These are phyloP conservation scores for Luffia ferchaultella DNA, from an alignment of 2,888 invertebrate species.

Conservation along the genomic window DNA sequence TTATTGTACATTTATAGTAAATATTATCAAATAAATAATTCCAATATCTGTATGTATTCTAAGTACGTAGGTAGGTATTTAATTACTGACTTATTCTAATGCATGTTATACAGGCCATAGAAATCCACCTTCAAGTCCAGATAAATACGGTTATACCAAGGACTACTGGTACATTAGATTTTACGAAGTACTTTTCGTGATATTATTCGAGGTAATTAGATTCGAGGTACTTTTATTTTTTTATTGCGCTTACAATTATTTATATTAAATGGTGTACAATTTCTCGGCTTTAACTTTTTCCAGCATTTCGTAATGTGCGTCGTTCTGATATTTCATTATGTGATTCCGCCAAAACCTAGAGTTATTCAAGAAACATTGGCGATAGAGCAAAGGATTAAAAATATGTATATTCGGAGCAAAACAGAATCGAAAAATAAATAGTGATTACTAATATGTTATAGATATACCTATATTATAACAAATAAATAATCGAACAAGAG, in stretches of 20 bases:
- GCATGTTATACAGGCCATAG: slow-evolving; percentile 1
- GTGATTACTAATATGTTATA: too few species aligned
- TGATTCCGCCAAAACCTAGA: slow-evolving; percentile 7
- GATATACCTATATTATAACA: too few species aligned
- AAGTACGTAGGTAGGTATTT: too few species aligned
- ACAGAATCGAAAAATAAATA: background rate
- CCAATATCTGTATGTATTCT: too few species aligned
- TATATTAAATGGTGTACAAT: background rate
- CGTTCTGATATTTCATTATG: slow-evolving; percentile 5
- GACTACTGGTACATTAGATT: slow-evolving; percentile 4
- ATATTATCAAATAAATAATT: background rate
- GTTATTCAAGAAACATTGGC: slow-evolving; percentile 9
- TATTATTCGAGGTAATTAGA: slow-evolving; percentile 3
- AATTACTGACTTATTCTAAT: background rate
- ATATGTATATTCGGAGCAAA: background rate
- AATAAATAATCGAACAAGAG: too few species aligned
- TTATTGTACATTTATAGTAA: background rate
- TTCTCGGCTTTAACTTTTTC: background rate
- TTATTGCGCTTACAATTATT: background rate
- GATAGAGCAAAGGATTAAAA: slow-evolving; percentile 9
- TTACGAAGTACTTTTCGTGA: slow-evolving; percentile 2
- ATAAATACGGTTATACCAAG: background rate
- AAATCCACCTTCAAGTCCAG: background rate
- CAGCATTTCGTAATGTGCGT: slow-evolving; percentile 4
- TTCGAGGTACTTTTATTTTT: background rate